phyloP scores from a whole-genome alignment of 1,140 invertebrate genomes.

The Heliothis virescens region DNA sequence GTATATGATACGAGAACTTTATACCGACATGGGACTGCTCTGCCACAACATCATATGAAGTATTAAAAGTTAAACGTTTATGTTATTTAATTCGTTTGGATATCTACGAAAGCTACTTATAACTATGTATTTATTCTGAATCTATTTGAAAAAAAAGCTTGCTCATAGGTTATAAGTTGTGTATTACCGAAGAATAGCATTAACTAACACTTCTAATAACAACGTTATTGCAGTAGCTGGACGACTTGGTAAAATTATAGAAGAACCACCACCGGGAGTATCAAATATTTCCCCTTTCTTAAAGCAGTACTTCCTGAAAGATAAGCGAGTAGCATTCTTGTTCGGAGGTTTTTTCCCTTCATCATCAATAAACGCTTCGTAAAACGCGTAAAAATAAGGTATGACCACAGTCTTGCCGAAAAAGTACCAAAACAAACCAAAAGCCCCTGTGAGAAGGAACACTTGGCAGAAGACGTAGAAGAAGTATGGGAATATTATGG shows the following conservation, averaged over 20 bases:
- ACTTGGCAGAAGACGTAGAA: conserved; percentile 81
- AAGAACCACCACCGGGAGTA: conserved; percentile 58
- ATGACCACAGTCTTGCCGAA: conserved; percentile 67
- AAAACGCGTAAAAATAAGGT: conserved; percentile 70
- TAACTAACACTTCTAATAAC: conserved; percentile 51
- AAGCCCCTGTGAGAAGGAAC: conserved; percentile 65
- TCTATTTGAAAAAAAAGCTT: not conserved
- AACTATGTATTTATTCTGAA: too few species aligned
- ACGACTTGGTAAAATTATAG: conserved; percentile 19
- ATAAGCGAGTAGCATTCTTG: conserved; percentile 57
- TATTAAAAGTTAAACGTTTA: too few species aligned
- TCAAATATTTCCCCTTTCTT: conserved; percentile 78
- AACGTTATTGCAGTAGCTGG: conserved; percentile 45
- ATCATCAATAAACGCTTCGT: conserved; percentile 54
- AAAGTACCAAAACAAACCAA: conserved; percentile 68
- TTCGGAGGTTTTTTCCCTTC: not conserved
- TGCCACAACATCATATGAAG: too few species aligned
- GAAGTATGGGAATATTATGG: conserved; percentile 78
- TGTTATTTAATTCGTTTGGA: too few species aligned
- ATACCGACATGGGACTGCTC: too few species aligned
- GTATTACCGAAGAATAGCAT: conserved; percentile 47
- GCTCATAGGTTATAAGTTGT: conserved; percentile 20
- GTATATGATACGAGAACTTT: too few species aligned
- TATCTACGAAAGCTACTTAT: too few species aligned
- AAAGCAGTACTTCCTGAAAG: conserved; percentile 77